Evolutionary conservation across 2,113 vertebrate genomes (phyloP).

Genomic region (Hemiscyllium ocellatum): DNA sequence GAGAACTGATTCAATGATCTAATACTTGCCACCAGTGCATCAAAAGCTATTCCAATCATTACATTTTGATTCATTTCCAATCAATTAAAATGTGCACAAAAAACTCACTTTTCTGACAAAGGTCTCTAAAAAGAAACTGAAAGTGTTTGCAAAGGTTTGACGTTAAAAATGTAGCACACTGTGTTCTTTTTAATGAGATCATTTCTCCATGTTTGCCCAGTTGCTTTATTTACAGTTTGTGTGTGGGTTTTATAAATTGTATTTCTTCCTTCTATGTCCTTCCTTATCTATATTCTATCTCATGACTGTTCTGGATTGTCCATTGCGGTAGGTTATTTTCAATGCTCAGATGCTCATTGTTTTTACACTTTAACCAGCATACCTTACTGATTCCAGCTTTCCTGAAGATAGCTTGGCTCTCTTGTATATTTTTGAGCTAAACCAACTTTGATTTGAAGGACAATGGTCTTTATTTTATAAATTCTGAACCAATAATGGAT

Average conservation of each 20-base stretch:
- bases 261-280: slow-evolving; percentile 98
- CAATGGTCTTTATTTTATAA: not conserved
- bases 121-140: not conserved
- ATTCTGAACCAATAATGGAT: not conserved
- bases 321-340: slow-evolving; percentile 97
- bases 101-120: not conserved
- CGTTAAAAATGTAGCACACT: not conserved
- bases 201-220: slow-evolving; percentile 76
- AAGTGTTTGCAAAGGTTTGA: not conserved
- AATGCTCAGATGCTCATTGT: slow-evolving; percentile 74
- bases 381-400: not conserved
- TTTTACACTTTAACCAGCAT: not conserved
- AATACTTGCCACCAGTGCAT: not conserved
- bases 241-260: slow-evolving; percentile 98
- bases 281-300: slow-evolving; percentile 98
- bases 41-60: not conserved
- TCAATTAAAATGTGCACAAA: not conserved
- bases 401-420: not conserved
- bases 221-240: slow-evolving; percentile 67
- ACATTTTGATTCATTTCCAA: not conserved
- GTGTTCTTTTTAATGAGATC: slow-evolving; percentile 49
- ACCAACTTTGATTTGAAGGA: slow-evolving; percentile 19
- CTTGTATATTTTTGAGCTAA: not conserved
- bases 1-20: not conserved
- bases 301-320: slow-evolving; percentile 99